phyloP scores from a whole-genome alignment of 1,140 invertebrate species.

The Kradibia gibbosae region DNA sequence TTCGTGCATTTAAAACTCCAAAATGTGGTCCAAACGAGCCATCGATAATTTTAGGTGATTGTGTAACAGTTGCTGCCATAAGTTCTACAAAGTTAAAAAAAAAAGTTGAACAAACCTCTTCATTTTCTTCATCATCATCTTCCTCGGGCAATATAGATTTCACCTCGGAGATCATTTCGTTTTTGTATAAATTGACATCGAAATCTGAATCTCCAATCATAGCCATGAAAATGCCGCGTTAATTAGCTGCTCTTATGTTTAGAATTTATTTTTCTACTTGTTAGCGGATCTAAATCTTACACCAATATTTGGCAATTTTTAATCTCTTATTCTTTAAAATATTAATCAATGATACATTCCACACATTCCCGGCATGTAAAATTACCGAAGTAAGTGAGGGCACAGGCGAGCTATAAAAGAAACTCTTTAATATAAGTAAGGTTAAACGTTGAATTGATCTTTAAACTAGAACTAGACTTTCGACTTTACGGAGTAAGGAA shows the following conservation, averaged over 20 bases:
- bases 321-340: no score
- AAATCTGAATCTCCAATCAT: conserved; percentile 60
- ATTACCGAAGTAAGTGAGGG: no score
- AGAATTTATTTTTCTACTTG: conserved; percentile 1
- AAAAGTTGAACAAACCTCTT: conserved; percentile 22
- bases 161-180: conserved; percentile 64
- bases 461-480: no score
- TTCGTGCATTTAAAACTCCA: background rate
- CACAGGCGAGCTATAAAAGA: no score
- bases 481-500: no score
- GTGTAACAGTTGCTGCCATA: conserved; percentile 12
- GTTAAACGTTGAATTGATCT: no score
- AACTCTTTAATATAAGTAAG: no score
- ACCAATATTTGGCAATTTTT: background rate
- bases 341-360: no score
- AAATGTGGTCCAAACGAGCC: background rate
- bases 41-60: background rate
- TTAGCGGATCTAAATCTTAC: background rate
- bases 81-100: background rate
- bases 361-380: no score
- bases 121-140: conserved; percentile 63
- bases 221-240: conserved; percentile 59
- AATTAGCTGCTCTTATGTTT: conserved; percentile 17
- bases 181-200: conserved; percentile 68
- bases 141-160: conserved; percentile 63